Percentiles rank a stretch among this genome's conserved stretches.
Evolutionary conservation across 2,888 invertebrate genomes (phyloP).

Genomic region (Ormyrus rosae): DNA sequence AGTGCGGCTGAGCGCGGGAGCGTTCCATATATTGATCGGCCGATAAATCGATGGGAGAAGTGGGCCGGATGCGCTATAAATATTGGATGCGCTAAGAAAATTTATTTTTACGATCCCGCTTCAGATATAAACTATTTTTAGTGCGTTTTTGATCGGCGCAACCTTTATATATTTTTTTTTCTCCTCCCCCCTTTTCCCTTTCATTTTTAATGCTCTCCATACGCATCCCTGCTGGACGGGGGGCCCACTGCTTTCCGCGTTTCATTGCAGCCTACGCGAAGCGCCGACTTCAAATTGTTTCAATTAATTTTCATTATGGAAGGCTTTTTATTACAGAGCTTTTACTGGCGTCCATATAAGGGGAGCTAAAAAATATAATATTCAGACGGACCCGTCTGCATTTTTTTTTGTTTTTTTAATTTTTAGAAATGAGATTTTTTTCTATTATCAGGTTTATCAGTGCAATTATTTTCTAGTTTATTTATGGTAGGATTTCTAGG

Average conservation of each 20-base stretch:
- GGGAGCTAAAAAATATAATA: not conserved
- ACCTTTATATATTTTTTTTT: not conserved
- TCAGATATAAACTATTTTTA: slow-evolving; percentile 46
- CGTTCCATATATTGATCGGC: slow-evolving; percentile 38
- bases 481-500: too few relatives aligned
- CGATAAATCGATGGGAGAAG: slow-evolving; percentile 53
- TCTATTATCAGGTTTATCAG: not conserved
- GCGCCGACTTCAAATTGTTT: slow-evolving; percentile 10
- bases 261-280: not conserved
- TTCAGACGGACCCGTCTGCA: not conserved
- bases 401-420: slow-evolving; percentile 5
- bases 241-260: not conserved
- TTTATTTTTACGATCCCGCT: slow-evolving; percentile 46
- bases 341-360: slow-evolving; percentile 8
- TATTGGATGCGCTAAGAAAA: slow-evolving; percentile 54
- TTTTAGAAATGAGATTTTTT: too few relatives aligned
- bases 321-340: not conserved
- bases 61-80: slow-evolving; percentile 48
- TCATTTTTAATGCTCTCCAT: not conserved
- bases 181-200: not conserved
- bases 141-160: slow-evolving; percentile 19
- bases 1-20: slow-evolving; percentile 27
- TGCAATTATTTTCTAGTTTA: too few relatives aligned
- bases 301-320: slow-evolving; percentile 12
- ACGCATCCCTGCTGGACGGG: too few relatives aligned